phyloP scores from a whole-genome alignment of 2,113 vertebrate genomes.

The Beaufortia kweichowensis region DNA sequence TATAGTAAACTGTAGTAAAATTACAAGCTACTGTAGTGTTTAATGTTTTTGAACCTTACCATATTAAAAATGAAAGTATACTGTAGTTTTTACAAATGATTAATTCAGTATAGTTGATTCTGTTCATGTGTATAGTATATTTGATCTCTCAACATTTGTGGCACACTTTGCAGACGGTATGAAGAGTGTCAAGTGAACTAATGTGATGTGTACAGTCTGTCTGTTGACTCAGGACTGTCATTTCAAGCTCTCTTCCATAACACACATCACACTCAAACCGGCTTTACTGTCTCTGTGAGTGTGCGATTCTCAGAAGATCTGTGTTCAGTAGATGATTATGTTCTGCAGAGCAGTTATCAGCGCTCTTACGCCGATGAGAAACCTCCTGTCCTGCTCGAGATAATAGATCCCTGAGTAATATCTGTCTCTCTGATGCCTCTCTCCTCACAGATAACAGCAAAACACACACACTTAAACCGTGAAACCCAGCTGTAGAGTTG shows the following conservation, averaged over 20 bases:
- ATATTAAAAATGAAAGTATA: no score
- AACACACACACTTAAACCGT: constrained; percentile 12
- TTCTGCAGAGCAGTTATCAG: constrained; percentile 69
- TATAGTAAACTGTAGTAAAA: no score
- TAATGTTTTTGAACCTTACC: no score
- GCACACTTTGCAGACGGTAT: neutral
- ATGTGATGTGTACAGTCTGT: neutral
- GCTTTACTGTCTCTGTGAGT: constrained; percentile 26
- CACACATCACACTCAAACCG: neutral
- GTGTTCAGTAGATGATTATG: constrained; percentile 69
- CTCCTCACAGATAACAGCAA: constrained; percentile 64
- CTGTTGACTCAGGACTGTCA: neutral
- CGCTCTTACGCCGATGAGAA: constrained; percentile 39
- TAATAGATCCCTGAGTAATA: constrained; percentile 64
- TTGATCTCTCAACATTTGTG: neutral
- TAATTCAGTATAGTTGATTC: no score
- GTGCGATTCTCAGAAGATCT: constrained; percentile 68
- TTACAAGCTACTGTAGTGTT: no score
- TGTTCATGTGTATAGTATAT: no score
- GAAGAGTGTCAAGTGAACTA: neutral
- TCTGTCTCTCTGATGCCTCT: constrained; percentile 60
- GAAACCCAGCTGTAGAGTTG: neutral
- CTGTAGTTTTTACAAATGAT: no score
- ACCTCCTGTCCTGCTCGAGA: constrained; percentile 65
- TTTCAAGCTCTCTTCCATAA: neutral